A percentile compares a stretch with the other conserved stretches of the same genome.
Evolutionary conservation across 2,797 vertebrate genomes (phyloP).

Genomic region (Pelochelys cantorii): DNA sequence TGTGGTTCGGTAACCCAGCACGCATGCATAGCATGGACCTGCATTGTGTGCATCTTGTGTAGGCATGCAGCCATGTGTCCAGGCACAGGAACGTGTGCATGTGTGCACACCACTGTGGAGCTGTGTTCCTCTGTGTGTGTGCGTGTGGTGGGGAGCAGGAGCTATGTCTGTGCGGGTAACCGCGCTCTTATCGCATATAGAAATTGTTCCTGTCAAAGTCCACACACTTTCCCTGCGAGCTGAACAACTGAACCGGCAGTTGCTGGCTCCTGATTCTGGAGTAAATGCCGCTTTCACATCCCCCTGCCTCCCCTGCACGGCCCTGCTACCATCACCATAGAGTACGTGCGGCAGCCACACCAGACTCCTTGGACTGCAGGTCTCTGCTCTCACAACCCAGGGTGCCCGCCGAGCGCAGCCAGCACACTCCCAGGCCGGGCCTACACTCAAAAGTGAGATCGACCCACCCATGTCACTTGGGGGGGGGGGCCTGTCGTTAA

Average conservation of each 20-base stretch:
- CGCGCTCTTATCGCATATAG: neutral
- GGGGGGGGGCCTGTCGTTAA: neutral
- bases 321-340: neutral
- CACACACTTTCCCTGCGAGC: neutral
- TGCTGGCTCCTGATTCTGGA: neutral
- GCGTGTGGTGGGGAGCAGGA: neutral
- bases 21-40: neutral
- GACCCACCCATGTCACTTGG: neutral
- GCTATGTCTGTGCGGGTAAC: neutral
- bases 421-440: neutral
- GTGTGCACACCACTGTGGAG: too few species aligned
- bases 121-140: neutral
- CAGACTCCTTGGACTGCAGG: neutral
- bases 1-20: neutral
- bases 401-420: neutral
- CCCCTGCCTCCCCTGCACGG: neutral
- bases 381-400: neutral
- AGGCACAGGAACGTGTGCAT: neutral
- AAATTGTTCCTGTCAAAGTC: neutral
- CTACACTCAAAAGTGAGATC: neutral
- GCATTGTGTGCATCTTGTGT: neutral
- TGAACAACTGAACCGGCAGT: neutral
- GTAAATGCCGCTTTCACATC: neutral
- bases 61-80: neutral
- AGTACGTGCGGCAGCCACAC: too few species aligned